Base-by-base conservation (phyloP, 2,797 vertebrate genomes). In the Hippoglossus hippoglossus region DNA sequence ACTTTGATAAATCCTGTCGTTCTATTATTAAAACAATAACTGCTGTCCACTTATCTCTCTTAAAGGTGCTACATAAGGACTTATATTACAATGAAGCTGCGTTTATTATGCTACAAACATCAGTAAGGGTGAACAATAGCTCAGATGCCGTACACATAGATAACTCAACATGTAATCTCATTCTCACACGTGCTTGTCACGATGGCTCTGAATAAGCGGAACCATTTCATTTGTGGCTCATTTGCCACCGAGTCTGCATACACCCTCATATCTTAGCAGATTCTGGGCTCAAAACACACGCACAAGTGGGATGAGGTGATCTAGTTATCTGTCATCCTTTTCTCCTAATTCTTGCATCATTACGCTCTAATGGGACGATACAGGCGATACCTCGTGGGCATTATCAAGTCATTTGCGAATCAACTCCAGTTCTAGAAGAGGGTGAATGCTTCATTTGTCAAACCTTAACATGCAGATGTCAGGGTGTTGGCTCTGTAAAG, bases 361-460 rank as follows among this genome's bases (percentile, higher is more conserved):
- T 91, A 88, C 46, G 18, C 73, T 77, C 75, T 89, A 87, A 92
- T 90, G 79, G 85, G 85, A 88, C 7, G 50, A 77, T 84, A 73
- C 72, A 79, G 77, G 69, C 71, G 18, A 76, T 85, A 85, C 77
- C 88, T 77, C 54, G 1, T 79, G 84, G 87, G 83, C 79, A 87
- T 88, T 86, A 91, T 89, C 64, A 84, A 81, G 75, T 81, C 39
- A 87, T 91, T 91, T 88, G 79, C 28, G 50, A 79, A 82, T 84
- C 73, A 87, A 67, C 56, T 83, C 56, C 10, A 50, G 59, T 77
- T 85, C 25, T 74, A 74, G 70, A 84, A 84, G 67, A 83, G 44
- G 62, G 51, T 8, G 63, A 79, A 81, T 60, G 77, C 84, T 85
- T 78, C 75, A 91, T 92, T 91, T 88, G 76, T 91, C 89, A 90